Base-by-base conservation (phyloP, 2,797 vertebrate genomes). In the Rhynchonycteris naso region DNA sequence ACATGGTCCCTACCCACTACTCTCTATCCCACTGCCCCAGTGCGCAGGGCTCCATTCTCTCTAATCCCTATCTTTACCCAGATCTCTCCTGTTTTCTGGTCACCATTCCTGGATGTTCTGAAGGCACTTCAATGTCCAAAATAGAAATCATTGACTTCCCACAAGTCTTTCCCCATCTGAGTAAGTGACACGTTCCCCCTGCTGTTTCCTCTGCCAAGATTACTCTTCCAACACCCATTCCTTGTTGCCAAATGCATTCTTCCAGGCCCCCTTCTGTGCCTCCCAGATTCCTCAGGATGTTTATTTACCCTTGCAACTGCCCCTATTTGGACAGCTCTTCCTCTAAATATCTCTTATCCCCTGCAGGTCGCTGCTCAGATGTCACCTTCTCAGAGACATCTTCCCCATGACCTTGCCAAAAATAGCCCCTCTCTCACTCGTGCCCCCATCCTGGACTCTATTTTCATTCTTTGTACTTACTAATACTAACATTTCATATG, bases 111-210 rank as follows among this genome's bases (percentile, higher is more conserved):
- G n/a, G 56, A 72, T 97, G 96, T 95, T 96, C 97, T 93, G 95
- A 97, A 97, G 96, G 86, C 66, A 92, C 93, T 92, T 96, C 75
- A 38, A 56, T 93, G 65, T 97, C 95, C 94, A 94, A 97, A 97
- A 97, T 96, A 96, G 96, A 96, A 96, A 87, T 47, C 84, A 91
- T 88, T 22, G 74, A 91, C 94, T 95, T 96, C 96, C 82, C 93
- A 71, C 81, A 59, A 80, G 78, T 81, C 92, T 92, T 65, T 75
- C 92, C 92, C 74, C 71, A 21, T 63, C 92, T 96, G 93, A 94
- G 95, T 90, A 96, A 97, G 97, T 93, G 95, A 93, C 94, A 85
- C 26, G 15, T 94, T 71, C 72, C 81, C 93, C 95, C 95, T 75
- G 9, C 65, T 54, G 8, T 30, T 80, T 88, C 76, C 61, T 61